Conservation (phyloP, 1,140 invertebrate species). For the Dendroctonus ponderosae region DNA sequence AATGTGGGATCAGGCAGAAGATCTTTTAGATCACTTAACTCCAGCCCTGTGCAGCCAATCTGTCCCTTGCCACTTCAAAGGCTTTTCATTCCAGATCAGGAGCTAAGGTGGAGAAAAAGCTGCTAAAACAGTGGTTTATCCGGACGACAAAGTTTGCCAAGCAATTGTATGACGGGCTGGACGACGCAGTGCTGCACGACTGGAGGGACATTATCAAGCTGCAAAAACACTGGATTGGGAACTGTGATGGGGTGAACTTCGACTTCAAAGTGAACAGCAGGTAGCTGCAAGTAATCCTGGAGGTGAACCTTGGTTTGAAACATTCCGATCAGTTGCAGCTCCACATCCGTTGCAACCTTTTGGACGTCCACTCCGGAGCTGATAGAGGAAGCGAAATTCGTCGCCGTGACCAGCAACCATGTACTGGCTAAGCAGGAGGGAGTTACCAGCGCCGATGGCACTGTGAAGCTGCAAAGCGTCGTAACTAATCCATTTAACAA, state of each 20-base stretch:
- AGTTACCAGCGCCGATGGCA: slow-evolving; percentile 33
- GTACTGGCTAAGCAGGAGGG: slow-evolving; percentile 53
- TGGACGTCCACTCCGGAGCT: slow-evolving; percentile 80
- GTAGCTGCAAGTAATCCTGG: slow-evolving; percentile 27
- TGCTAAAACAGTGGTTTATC: slow-evolving; percentile 94
- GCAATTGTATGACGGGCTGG: slow-evolving; percentile 71
- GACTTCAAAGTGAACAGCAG: slow-evolving; percentile 64
- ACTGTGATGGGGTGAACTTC: slow-evolving; percentile 80
- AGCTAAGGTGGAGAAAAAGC: slow-evolving; percentile 86
- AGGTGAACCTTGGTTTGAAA: no score
- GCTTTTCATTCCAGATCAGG: slow-evolving; percentile 83
- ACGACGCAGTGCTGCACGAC: slow-evolving; percentile 66
- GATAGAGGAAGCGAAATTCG: slow-evolving; percentile 66
- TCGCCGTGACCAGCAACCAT: slow-evolving; percentile 58
- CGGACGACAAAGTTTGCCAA: slow-evolving; percentile 87
- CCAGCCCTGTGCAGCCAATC: no score
- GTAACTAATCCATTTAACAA: slow-evolving; percentile 76
- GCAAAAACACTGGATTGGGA: slow-evolving; percentile 95
- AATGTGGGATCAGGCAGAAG: neutral
- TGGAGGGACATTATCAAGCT: slow-evolving; percentile 86
- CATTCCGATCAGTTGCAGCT: slow-evolving; percentile 1
- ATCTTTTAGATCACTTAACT: neutral
- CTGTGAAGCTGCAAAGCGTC: slow-evolving; percentile 52
- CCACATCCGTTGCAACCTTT: slow-evolving; percentile 56
- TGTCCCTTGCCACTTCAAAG: neutral